A percentile compares a stretch with the other conserved stretches of the same genome.
Evolutionary conservation across 1,140 invertebrate genomes (phyloP).

Genomic region (Leptinotarsa lineolata): DNA sequence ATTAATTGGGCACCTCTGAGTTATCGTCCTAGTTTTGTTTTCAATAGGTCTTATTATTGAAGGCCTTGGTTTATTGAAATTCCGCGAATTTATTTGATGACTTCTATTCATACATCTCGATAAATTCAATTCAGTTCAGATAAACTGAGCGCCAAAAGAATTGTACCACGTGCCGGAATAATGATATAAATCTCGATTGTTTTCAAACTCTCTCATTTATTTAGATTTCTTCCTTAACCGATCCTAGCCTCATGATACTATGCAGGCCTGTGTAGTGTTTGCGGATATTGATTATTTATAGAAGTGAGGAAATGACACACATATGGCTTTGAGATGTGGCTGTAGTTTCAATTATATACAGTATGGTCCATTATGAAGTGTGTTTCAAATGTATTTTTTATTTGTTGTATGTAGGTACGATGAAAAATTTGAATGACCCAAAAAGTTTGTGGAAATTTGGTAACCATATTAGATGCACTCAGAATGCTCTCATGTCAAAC

Average conservation of each 20-base stretch:
- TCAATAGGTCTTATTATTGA: conserved; percentile 21
- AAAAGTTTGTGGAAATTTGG: too few species aligned
- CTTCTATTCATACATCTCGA: neutral
- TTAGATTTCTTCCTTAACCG: neutral
- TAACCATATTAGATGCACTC: too few species aligned
- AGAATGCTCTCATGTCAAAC: too few species aligned
- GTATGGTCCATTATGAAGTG: too few species aligned
- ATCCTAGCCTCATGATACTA: neutral
- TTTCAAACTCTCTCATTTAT: neutral
- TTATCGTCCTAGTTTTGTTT: conserved; percentile 22
- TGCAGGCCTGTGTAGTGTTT: neutral
- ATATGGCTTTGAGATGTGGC: neutral
- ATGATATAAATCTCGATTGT: neutral
- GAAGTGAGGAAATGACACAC: neutral
- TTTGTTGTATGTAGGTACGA: too few species aligned
- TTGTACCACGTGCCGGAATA: neutral
- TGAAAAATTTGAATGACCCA: too few species aligned
- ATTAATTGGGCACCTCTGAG: conserved; percentile 14
- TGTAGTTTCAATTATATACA: too few species aligned
- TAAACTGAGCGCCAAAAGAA: neutral
- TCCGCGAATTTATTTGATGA: neutral
- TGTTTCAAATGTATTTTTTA: too few species aligned
- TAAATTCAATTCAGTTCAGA: neutral
- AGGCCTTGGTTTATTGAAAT: conserved; percentile 18
- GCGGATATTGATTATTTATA: conserved; percentile 6